Conservation (phyloP, 2,797 vertebrate species). For the Philypnodon macrostomus region DNA sequence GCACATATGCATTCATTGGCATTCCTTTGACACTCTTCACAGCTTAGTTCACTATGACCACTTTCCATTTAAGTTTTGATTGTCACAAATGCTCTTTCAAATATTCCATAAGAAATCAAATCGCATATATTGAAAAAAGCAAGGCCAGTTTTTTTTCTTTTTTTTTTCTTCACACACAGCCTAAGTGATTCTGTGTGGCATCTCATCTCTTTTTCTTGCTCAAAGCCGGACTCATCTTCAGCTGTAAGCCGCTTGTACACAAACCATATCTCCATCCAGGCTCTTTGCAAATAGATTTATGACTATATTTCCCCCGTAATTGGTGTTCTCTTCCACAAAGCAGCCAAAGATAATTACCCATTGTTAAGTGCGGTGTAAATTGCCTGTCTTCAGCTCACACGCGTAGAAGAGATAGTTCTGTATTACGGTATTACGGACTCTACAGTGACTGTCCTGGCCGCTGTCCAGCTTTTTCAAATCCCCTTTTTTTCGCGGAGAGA, state of each 20-base stretch:
- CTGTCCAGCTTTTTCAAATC: conserved; percentile 42
- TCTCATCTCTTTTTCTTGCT: no score
- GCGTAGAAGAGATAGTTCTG: no score
- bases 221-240: conserved; percentile 39
- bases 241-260: conserved; percentile 21
- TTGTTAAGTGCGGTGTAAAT: conserved; percentile 59
- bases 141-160: neutral
- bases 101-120: no score
- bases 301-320: conserved; percentile 47
- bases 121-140: neutral
- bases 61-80: no score
- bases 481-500: conserved; percentile 20
- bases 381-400: conserved; percentile 40
- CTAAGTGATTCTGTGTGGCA: conserved; percentile 57
- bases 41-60: no score
- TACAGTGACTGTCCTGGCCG: conserved; percentile 25
- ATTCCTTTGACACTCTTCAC: no score
- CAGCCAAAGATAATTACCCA: conserved; percentile 54
- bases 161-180: neutral
- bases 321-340: conserved; percentile 51
- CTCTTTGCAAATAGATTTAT: conserved; percentile 43
- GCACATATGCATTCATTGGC: no score
- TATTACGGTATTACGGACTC: conserved; percentile 6
- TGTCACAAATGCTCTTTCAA: no score
- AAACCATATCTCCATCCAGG: conserved; percentile 3